A percentile compares a stretch with the other conserved stretches of the same genome.
Conservation (phyloP, 2,888 invertebrate species). For the Apodemia hepburni region DNA sequence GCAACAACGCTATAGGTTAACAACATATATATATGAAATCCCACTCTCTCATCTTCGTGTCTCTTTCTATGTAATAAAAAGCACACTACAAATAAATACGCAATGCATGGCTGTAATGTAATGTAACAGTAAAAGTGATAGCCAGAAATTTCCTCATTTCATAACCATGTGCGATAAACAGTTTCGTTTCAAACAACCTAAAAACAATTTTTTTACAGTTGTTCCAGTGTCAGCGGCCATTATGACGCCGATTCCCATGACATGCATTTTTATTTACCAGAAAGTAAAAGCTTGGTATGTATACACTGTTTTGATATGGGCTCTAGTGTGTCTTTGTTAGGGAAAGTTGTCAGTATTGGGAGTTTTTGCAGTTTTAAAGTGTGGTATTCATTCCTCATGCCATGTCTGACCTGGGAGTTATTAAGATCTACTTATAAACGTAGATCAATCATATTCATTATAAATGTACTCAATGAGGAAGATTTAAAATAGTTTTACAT, state of each 20-base stretch:
- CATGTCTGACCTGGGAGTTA: background rate
- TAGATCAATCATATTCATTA: background rate
- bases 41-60: too few species aligned
- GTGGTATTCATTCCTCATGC: background rate
- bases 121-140: too few species aligned
- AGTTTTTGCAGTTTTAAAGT: slow-evolving; percentile 2
- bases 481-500: too few species aligned
- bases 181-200: too few species aligned
- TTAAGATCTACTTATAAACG: background rate
- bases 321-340: background rate
- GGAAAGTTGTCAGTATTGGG: background rate
- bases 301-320: background rate
- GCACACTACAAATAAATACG: too few species aligned
- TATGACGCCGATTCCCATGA: slow-evolving; percentile 95
- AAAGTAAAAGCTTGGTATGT: slow-evolving; percentile 75
- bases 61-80: too few species aligned
- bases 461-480: background rate
- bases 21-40: too few species aligned
- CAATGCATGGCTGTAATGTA: too few species aligned
- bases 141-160: too few species aligned
- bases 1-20: too few species aligned
- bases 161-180: too few species aligned
- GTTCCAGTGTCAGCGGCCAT: slow-evolving; percentile 95
- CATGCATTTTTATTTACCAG: slow-evolving; percentile 77
- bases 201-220: slow-evolving; percentile 68